These are phyloP conservation scores for Protaetia brevitarsis DNA, from an alignment of 1,140 invertebrate genomes.

Conservation along the genomic window DNA sequence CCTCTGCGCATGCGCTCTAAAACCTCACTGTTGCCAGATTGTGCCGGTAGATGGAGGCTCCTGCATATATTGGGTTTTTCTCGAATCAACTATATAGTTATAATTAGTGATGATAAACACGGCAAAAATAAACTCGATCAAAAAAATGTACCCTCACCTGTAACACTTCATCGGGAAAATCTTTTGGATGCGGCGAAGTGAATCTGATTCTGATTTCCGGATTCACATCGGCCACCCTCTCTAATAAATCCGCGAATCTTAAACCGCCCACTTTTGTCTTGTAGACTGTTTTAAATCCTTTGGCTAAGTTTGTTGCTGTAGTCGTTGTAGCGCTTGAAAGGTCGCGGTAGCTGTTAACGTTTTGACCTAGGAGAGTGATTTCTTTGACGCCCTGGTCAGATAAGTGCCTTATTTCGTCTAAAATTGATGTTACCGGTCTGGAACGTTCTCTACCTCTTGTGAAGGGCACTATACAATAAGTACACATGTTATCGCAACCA, in stretches of 20 bases:
- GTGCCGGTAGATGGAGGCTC: slow-evolving; percentile 88
- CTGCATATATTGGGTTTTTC: slow-evolving; percentile 86
- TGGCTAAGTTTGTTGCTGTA: slow-evolving; percentile 55
- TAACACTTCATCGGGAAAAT: slow-evolving; percentile 92
- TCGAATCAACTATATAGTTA: slow-evolving; percentile 72
- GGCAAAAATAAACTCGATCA: slow-evolving; percentile 1
- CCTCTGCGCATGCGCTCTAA: slow-evolving; percentile 87
- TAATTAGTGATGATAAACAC: too few species aligned
- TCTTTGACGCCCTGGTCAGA: slow-evolving; percentile 80
- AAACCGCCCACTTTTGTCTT: slow-evolving; percentile 82
- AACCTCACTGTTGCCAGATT: slow-evolving; percentile 81
- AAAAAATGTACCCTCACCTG: slow-evolving; percentile 30
- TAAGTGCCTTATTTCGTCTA: slow-evolving; percentile 77
- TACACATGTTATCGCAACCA: slow-evolving; percentile 98
- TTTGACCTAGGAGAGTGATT: slow-evolving; percentile 89
- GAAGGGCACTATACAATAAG: slow-evolving; percentile 92
- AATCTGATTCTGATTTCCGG: slow-evolving; percentile 93
- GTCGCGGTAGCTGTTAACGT: slow-evolving; percentile 91
- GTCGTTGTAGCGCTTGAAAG: slow-evolving; percentile 14
- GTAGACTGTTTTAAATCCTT: slow-evolving; percentile 92
- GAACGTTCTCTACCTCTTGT: slow-evolving; percentile 91
- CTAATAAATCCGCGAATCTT: slow-evolving; percentile 82
- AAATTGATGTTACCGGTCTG: slow-evolving; percentile 78
- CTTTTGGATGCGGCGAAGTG: slow-evolving; percentile 97
- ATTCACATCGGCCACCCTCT: slow-evolving; percentile 78